Evolutionary conservation across 2,888 invertebrate species (phyloP).

Genomic region (Agriopis aurantiaria): DNA sequence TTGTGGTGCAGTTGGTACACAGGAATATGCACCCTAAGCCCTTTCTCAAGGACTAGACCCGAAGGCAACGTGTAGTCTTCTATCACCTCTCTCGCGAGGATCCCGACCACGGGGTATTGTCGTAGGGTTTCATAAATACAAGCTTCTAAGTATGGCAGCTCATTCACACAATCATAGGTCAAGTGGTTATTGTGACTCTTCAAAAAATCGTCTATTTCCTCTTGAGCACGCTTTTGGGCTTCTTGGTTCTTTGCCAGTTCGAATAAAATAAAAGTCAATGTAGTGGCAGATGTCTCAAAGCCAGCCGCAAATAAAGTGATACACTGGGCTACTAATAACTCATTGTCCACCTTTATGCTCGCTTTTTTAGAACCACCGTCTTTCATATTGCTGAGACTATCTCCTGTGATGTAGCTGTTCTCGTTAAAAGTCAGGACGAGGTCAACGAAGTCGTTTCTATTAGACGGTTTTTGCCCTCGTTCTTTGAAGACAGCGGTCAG

Average conservation of each 20-base stretch:
- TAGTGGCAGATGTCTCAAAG: slow-evolving; percentile 65
- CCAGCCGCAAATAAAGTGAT: slow-evolving; percentile 78
- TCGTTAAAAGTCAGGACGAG: slow-evolving; percentile 60
- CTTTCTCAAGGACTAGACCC: slow-evolving; percentile 63
- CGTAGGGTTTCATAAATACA: slow-evolving; percentile 65
- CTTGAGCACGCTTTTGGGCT: slow-evolving; percentile 51
- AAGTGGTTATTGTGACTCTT: slow-evolving; percentile 52
- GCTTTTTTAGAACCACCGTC: slow-evolving; percentile 50
- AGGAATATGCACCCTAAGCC: slow-evolving; percentile 68
- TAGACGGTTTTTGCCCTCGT: slow-evolving; percentile 55
- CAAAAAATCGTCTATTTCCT: slow-evolving; percentile 62
- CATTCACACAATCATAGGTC: slow-evolving; percentile 57
- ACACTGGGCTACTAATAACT: slow-evolving; percentile 82
- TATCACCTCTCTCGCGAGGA: slow-evolving; percentile 64
- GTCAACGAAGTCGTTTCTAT: slow-evolving; percentile 67
- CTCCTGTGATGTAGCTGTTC: slow-evolving; percentile 57
- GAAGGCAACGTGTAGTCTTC: slow-evolving; percentile 66
- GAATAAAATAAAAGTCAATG: slow-evolving; percentile 55
- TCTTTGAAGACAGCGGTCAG: slow-evolving; percentile 56
- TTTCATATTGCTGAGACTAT: slow-evolving; percentile 59
- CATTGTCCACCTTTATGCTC: slow-evolving; percentile 64
- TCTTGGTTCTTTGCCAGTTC: slow-evolving; percentile 63
- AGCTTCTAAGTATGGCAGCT: slow-evolving; percentile 60
- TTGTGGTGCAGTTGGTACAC: slow-evolving; percentile 64
- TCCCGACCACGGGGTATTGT: slow-evolving; percentile 66